A percentile compares a stretch with the other conserved stretches of the same genome.
These are phyloP conservation scores for Rhynchophorus ferrugineus DNA, from an alignment of 1,140 invertebrate genomes.

Conservation along the genomic window DNA sequence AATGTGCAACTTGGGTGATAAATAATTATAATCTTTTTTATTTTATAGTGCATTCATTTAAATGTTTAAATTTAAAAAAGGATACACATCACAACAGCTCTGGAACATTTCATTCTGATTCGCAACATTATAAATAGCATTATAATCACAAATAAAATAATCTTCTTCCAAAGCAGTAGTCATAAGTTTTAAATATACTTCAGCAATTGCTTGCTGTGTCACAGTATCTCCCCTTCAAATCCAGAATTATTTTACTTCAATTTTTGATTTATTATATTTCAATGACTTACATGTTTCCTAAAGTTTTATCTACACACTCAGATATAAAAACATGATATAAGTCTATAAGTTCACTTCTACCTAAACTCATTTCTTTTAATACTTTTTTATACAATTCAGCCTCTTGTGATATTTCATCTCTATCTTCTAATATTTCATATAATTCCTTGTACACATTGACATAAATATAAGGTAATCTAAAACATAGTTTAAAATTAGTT, in stretches of 20 bases:
- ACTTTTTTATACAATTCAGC: constrained; percentile 21
- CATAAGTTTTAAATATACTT: constrained; percentile 53
- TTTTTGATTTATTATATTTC: neutral
- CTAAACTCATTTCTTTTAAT: constrained; percentile 28
- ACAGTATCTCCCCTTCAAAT: constrained; percentile 44
- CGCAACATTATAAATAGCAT: constrained; percentile 37
- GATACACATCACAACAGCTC: constrained; percentile 31
- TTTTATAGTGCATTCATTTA: too few species aligned
- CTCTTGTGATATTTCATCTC: constrained; percentile 21
- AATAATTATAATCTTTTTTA: too few species aligned
- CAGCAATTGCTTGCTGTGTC: constrained; percentile 43
- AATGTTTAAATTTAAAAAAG: too few species aligned
- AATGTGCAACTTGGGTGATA: too few species aligned
- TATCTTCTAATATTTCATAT: constrained; percentile 28
- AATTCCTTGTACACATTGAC: constrained; percentile 28
- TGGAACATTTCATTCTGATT: constrained; percentile 30
- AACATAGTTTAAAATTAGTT: constrained; percentile 6
- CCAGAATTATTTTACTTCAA: neutral
- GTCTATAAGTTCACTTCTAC: constrained; percentile 31
- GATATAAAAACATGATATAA: constrained; percentile 30
- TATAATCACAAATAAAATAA: constrained; percentile 63
- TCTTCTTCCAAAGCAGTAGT: constrained; percentile 56
- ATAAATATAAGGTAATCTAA: constrained; percentile 32
- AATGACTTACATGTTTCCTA: constrained; percentile 29
- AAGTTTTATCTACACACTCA: constrained; percentile 31